Evolutionary conservation across 2,888 invertebrate genomes (phyloP).

Genomic region (Drosophila prolongata): DNA sequence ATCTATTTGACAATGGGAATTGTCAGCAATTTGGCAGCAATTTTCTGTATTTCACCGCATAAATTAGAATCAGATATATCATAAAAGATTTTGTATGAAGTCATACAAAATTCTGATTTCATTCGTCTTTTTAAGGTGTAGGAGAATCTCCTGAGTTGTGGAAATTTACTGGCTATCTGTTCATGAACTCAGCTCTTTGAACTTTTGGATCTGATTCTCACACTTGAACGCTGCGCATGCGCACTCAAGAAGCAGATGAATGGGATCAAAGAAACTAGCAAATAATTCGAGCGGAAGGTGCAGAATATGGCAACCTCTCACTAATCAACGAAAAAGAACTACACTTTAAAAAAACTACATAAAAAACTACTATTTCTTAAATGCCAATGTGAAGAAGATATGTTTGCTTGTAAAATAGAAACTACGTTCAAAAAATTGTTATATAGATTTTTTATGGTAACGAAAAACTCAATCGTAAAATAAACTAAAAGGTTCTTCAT

Average conservation of each 20-base stretch:
- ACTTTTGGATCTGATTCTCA: slow-evolving; percentile 33
- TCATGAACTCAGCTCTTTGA: slow-evolving; percentile 23
- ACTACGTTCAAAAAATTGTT: too few species aligned
- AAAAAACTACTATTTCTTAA: too few species aligned
- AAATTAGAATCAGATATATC: not conserved
- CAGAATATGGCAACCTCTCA: slow-evolving; percentile 55
- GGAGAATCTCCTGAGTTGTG: not conserved
- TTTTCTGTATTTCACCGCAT: not conserved
- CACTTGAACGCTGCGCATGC: slow-evolving; percentile 38
- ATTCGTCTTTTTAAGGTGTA: not conserved
- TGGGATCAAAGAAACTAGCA: slow-evolving; percentile 31
- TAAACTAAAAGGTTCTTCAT: too few species aligned
- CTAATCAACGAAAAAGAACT: slow-evolving; percentile 46
- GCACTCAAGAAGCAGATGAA: slow-evolving; percentile 25
- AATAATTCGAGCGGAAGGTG: slow-evolving; percentile 47
- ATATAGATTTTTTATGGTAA: too few species aligned
- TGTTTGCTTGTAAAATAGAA: too few species aligned
- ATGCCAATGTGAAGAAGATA: too few species aligned
- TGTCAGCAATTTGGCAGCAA: not conserved
- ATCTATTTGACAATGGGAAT: slow-evolving; percentile 30
- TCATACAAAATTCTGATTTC: slow-evolving; percentile 5
- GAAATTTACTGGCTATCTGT: slow-evolving; percentile 21
- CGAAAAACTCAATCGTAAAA: too few species aligned
- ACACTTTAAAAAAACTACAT: slow-evolving; percentile 1
- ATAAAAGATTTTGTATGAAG: slow-evolving; percentile 10